Base-by-base conservation (phyloP, 2,113 vertebrate species). In the Nesogale talazaci region DNA sequence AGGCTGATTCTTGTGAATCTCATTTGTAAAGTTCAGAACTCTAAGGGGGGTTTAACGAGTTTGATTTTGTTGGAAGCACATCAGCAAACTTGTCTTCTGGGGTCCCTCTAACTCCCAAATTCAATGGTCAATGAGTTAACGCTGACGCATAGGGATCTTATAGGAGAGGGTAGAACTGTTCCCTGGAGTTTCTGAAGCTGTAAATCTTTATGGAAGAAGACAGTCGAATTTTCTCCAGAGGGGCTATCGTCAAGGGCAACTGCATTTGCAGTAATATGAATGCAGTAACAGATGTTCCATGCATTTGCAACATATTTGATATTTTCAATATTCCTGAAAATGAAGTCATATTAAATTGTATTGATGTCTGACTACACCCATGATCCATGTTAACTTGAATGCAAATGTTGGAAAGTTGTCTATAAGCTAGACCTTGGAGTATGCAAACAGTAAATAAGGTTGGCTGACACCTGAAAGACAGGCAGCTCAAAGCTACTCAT, bases 291-390 rank as follows among this genome's bases (percentile, higher is more conserved):
- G n/a, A 27, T 27, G 31, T 12, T 25, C 22, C 17, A 57, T 86
- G 91, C 16, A 81, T 85, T 63, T 78, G 70, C 42, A 83, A 19
- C 29, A 52, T n/a, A 16, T 80, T 29, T 10, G 5, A 31, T 74
- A 38, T 75, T 90, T 89, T 69, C 15, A 81, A 75, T 34, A 9
- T 67, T 34, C 86, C 90, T 9, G 36, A 94, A 92, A 90, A 65
- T 76, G n/a, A 70, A 38, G 76, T 6, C 67, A 1, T 36, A 46
- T 63, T 78, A 42, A 67, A 70, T 31, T 23, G 40, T 36, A 86
- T 52, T 56, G 19, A 14, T 76, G 72, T 69, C 42, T 52, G 79
- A 83, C 31, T 77, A 79, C 0, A 83, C 25, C 42, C 40, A 6
- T 89, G 40, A 36, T 46, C 82, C 61, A 56, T 56, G 23, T 78